Evolutionary conservation across 2,888 invertebrate genomes (phyloP).

Genomic region (Cosmia trapezina): DNA sequence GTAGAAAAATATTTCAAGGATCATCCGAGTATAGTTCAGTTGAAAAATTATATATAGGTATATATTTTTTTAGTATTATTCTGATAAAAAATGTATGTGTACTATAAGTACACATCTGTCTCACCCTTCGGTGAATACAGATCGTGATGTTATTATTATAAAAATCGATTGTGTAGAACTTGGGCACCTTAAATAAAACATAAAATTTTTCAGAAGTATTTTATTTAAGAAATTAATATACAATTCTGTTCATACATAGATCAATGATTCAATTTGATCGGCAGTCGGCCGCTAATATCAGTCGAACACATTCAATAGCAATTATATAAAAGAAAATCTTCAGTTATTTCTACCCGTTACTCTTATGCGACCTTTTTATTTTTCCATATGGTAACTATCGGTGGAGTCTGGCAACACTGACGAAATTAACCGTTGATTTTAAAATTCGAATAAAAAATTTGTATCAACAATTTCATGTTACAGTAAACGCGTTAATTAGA

Average conservation of each 20-base stretch:
- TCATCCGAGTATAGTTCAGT: neutral
- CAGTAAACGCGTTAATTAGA: neutral
- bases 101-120: neutral
- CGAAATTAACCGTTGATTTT: conserved; percentile 51
- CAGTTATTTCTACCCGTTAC: conserved; percentile 56
- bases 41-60: neutral
- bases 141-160: neutral
- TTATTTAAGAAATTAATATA: conserved; percentile 90
- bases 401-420: conserved; percentile 65
- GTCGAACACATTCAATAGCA: conserved; percentile 77
- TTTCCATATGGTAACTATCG: conserved; percentile 67
- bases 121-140: neutral
- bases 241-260: conserved; percentile 88
- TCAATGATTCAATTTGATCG: conserved; percentile 81
- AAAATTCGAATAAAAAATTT: conserved; percentile 19
- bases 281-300: conserved; percentile 77
- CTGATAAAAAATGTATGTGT: neutral
- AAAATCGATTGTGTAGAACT: neutral
- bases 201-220: conserved; percentile 81
- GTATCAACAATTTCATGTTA: neutral
- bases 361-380: conserved; percentile 67
- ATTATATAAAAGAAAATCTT: conserved; percentile 65
- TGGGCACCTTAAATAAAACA: conserved; percentile 62
- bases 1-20: conserved; percentile 33
- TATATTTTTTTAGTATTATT: too few relatives aligned